Conservation (phyloP, 2,888 invertebrate species). For the Caenorhabditis afra region DNA sequence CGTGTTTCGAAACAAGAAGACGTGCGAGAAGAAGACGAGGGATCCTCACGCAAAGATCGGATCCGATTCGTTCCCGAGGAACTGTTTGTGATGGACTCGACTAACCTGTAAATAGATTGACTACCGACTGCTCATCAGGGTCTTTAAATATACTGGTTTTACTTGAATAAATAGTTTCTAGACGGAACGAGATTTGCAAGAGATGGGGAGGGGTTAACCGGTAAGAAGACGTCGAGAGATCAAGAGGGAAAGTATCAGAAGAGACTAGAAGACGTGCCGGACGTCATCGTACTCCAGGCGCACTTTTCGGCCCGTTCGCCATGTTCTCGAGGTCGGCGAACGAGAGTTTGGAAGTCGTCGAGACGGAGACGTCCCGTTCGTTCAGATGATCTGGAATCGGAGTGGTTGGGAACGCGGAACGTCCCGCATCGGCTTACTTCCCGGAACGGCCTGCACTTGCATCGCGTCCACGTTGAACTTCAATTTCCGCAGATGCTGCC, state of each 20-base stretch:
- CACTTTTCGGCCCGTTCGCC: slow-evolving; percentile 57
- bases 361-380: slow-evolving; percentile 51
- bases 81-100: slow-evolving; percentile 23
- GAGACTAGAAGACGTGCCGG: not conserved
- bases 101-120: not conserved
- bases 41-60: not conserved
- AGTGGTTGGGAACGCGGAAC: not conserved
- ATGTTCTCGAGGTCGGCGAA: slow-evolving; percentile 62
- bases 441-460: slow-evolving; percentile 50
- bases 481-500: slow-evolving; percentile 73
- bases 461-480: slow-evolving; percentile 61
- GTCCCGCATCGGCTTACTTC: slow-evolving; percentile 17
- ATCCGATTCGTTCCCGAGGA: slow-evolving; percentile 14
- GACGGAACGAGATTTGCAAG: slow-evolving; percentile 23
- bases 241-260: slow-evolving; percentile 15
- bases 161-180: slow-evolving; percentile 2
- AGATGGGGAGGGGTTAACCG: slow-evolving; percentile 36
- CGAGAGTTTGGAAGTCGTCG: slow-evolving; percentile 60
- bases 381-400: slow-evolving; percentile 50
- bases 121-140: too few relatives aligned
- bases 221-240: slow-evolving; percentile 38
- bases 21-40: not conserved
- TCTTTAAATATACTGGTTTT: not conserved
- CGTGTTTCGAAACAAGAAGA: not conserved
- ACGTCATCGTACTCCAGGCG: slow-evolving; percentile 31